These are phyloP conservation scores for Micrasema longulum DNA, from an alignment of 1,140 invertebrate genomes.

Conservation along the genomic window DNA sequence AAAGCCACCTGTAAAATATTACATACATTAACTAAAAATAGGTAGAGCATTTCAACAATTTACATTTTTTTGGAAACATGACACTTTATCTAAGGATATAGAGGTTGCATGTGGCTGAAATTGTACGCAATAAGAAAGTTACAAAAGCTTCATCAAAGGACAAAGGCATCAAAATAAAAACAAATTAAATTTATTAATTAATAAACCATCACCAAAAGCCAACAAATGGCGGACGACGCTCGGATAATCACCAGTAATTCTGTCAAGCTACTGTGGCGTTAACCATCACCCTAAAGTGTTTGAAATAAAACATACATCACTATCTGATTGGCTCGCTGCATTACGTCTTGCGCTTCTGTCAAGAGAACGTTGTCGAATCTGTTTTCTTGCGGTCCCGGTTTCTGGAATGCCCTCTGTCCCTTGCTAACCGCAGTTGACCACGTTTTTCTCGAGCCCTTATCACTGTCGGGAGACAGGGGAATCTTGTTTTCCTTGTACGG, in stretches of 20 bases:
- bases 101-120: too few species aligned
- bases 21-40: too few species aligned
- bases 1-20: too few species aligned
- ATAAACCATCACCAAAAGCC: conserved; percentile 30
- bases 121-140: too few species aligned
- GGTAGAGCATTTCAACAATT: too few species aligned
- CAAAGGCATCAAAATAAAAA: too few species aligned
- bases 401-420: conserved; percentile 49
- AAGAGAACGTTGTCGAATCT: conserved; percentile 70
- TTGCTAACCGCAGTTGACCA: conserved; percentile 40
- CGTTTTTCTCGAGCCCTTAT: conserved; percentile 43
- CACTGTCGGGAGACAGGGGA: conserved; percentile 49
- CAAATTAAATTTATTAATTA: neutral
- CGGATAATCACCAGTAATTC: neutral
- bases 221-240: neutral
- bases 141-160: too few species aligned
- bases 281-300: conserved; percentile 8
- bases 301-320: conserved; percentile 78
- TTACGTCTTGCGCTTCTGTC: conserved; percentile 80
- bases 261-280: conserved; percentile 11
- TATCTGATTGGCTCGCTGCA: conserved; percentile 85
- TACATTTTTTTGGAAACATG: too few species aligned
- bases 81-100: too few species aligned
- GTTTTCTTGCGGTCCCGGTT: conserved; percentile 59
- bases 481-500: conserved; percentile 58